Conservation (phyloP, 2,113 vertebrate species). For the Ondatra zibethicus region DNA sequence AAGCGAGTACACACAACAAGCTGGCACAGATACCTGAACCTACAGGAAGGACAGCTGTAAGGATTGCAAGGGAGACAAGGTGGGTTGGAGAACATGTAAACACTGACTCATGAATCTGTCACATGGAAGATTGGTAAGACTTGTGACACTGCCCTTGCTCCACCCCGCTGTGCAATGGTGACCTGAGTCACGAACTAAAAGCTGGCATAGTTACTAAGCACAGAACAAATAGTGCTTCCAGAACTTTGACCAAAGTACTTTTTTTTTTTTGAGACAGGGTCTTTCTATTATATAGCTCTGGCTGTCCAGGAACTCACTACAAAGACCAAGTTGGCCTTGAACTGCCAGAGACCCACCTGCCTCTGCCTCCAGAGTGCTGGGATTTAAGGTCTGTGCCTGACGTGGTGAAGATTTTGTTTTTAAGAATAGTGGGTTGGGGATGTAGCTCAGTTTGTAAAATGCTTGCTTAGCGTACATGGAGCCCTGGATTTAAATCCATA, state of each 20-base stretch:
- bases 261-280: neutral
- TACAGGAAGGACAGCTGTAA: neutral
- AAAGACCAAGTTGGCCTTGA: neutral
- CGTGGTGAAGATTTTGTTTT: neutral
- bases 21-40: neutral
- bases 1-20: neutral
- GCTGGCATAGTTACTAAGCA: neutral
- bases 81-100: neutral
- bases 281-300: neutral
- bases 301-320: neutral
- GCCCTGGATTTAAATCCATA: neutral
- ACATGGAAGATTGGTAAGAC: neutral
- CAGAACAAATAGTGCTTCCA: neutral
- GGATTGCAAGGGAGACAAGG: neutral
- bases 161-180: neutral
- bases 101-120: neutral
- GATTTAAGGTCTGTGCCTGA: neutral
- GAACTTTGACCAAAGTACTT: neutral
- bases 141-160: neutral
- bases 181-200: conserved; percentile 5
- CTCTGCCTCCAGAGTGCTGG: neutral
- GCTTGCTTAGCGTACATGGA: neutral
- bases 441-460: neutral
- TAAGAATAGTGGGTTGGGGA: neutral
- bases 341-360: neutral